These are phyloP conservation scores for Ariolimax columbianus DNA, from an alignment of 2,888 invertebrate genomes.

Conservation along the genomic window DNA sequence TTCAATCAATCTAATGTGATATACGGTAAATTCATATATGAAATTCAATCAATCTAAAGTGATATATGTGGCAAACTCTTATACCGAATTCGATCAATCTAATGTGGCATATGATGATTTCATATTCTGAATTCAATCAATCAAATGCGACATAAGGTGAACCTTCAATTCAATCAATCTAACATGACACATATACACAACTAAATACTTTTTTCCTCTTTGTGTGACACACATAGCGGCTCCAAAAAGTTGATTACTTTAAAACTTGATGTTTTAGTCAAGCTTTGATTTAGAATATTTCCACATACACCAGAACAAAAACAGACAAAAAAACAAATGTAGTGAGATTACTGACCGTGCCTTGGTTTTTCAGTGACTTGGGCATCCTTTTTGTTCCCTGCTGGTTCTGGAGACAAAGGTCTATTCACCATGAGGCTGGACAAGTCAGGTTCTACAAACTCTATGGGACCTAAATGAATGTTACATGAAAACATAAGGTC, in stretches of 20 bases:
- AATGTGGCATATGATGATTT: not conserved
- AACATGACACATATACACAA: not conserved
- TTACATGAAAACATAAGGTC: too few relatives aligned
- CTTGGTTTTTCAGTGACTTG: slow-evolving; percentile 68
- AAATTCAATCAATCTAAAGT: not conserved
- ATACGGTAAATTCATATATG: not conserved
- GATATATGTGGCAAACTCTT: not conserved
- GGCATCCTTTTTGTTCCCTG: slow-evolving; percentile 64
- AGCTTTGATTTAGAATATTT: not conserved
- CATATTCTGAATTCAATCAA: too few relatives aligned
- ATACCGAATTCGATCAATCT: not conserved
- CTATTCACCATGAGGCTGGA: slow-evolving; percentile 71
- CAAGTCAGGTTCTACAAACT: slow-evolving; percentile 80
- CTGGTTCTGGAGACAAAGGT: slow-evolving; percentile 71
- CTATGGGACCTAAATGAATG: slow-evolving; percentile 78
- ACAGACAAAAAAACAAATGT: not conserved
- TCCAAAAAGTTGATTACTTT: too few relatives aligned
- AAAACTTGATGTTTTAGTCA: not conserved
- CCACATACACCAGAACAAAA: not conserved
- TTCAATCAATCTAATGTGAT: slow-evolving; percentile 30
- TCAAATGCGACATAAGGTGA: not conserved
- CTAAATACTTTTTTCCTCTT: too few relatives aligned
- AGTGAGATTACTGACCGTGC: slow-evolving; percentile 59
- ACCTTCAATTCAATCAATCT: not conserved
- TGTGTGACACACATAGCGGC: too few relatives aligned